Percentiles rank a stretch among this genome's conserved stretches.
Conservation (phyloP, 2,888 invertebrate genomes). For the Metallyticus violacea region DNA sequence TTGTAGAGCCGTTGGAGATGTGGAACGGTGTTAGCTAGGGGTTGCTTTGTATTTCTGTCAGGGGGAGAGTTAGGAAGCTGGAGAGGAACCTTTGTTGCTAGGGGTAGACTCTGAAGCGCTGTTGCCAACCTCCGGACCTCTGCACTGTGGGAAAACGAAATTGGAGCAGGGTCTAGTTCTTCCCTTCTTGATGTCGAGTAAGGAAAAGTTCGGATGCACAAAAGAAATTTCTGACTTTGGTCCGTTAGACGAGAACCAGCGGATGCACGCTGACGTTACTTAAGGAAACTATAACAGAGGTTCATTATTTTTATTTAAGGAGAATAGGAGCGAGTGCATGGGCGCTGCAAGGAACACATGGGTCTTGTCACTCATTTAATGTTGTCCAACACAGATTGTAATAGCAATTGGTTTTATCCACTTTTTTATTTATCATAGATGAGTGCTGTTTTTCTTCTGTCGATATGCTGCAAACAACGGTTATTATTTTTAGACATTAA, state of each 20-base stretch:
- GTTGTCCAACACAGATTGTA: too few species aligned
- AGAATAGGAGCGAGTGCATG: too few species aligned
- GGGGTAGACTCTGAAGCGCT: neutral
- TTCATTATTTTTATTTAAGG: neutral
- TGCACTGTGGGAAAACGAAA: neutral
- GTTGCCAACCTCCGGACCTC: neutral
- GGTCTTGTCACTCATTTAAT: too few species aligned
- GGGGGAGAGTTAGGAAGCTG: neutral
- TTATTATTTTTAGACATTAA: too few species aligned
- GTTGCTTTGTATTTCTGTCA: neutral
- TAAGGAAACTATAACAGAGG: neutral
- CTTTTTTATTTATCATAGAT: too few species aligned
- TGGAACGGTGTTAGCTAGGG: neutral
- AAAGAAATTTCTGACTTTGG: neutral
- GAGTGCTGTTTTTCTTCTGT: too few species aligned
- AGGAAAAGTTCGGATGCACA: neutral
- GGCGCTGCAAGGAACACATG: too few species aligned
- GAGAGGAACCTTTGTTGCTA: neutral
- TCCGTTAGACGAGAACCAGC: neutral
- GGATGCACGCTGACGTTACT: neutral
- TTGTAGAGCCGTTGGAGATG: neutral
- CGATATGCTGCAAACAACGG: too few species aligned
- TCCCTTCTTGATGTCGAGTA: neutral
- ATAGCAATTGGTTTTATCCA: too few species aligned
- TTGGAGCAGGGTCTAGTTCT: neutral